phyloP scores from a whole-genome alignment of 2,888 invertebrate species.

The Muscina levida region DNA sequence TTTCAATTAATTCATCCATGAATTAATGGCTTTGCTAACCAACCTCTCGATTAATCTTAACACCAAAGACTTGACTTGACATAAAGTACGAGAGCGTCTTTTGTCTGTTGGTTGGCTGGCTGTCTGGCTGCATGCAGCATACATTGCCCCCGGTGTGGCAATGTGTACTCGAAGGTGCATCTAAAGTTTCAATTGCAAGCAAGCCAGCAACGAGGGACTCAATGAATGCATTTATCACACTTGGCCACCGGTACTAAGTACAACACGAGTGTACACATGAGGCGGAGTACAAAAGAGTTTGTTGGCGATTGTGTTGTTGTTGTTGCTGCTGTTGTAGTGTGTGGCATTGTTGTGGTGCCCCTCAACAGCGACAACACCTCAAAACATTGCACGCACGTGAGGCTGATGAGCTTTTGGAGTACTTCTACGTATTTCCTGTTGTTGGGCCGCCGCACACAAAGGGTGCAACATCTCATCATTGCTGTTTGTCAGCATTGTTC shows the following conservation, averaged over 20 bases:
- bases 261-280: background rate
- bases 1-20: conserved; percentile 38
- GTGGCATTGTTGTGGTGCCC: conserved; percentile 11
- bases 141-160: background rate
- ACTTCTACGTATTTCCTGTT: conserved; percentile 31
- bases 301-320: background rate
- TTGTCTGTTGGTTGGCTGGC: background rate
- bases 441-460: conserved; percentile 8
- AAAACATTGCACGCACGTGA: conserved; percentile 33
- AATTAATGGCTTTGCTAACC: conserved; percentile 17
- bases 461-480: background rate
- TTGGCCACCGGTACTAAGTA: background rate
- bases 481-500: conserved; percentile 14
- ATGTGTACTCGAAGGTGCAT: conserved; percentile 30
- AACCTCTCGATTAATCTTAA: conserved; percentile 34
- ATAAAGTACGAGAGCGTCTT: background rate
- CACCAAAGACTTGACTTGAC: conserved; percentile 26
- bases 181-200: conserved; percentile 37
- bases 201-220: background rate
- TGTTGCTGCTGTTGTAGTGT: background rate
- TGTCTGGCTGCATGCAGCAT: background rate
- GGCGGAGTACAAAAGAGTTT: conserved; percentile 27
- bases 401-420: conserved; percentile 26
- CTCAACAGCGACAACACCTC: conserved; percentile 25
- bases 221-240: conserved; percentile 21